Evolutionary conservation across 1,140 invertebrate species (phyloP), one percentile per base, ranked within the genome.

Genomic region (Hestina assimilis): DNA sequence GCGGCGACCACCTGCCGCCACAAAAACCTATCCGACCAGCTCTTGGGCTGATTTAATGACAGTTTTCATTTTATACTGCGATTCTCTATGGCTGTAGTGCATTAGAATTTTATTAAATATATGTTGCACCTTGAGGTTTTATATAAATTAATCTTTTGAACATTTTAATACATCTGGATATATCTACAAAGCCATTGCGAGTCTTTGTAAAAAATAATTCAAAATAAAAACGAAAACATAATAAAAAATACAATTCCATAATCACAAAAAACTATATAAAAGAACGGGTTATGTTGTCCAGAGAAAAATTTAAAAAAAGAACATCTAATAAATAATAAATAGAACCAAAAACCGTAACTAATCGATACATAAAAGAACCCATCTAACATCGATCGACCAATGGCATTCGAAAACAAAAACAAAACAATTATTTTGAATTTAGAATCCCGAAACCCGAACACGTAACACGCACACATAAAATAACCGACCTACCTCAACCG

Each of bases 401-500:
- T 71, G 15, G 33, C 33, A 9, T 17, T 15, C 38, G n/a, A 64
- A 70, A 67, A 69, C 66, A 61, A 52, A 57, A 7, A 52, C 21
- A 43, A 66, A 74, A 67, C 69, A 69, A 66, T 68, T 72, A 66
- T 68, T 72, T 75, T 60, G 55, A 74, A 69, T 71, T 78, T 79
- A 76, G 72, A 77, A 79, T 66, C 56, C 69, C 73, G 68, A 83
- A 80, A 74, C 65, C 72, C 56, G 72, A 63, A 63, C 70, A 70
- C 66, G 66, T 66, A 69, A 64, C 61, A 68, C 65, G 38, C 63
- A 75, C 73, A 62, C 55, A 63, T 57, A 69, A 41, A 50, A 59
- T 55, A 64, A 60, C 68, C 68, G 70, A 81, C 80, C 80, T 80
- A 79, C 75, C 72, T 60, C 77, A 80, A 83, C 59, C 50, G 48